Evolutionary conservation across 2,888 invertebrate genomes (phyloP), one percentile per base, ranked within the genome.

Genomic region (Dolichopus griseipennis): DNA sequence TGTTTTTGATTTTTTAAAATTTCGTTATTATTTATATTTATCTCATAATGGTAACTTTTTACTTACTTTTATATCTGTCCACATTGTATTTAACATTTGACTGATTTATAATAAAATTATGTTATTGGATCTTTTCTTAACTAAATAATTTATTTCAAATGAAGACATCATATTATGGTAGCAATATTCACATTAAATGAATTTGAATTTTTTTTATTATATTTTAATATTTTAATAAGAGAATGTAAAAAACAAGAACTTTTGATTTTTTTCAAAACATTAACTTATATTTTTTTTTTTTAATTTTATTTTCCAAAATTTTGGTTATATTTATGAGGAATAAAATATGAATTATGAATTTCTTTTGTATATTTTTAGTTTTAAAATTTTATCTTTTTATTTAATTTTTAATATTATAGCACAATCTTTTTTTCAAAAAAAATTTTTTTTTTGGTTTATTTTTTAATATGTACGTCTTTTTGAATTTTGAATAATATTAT

Each of bases 1-100:
- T 27, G 27, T 27, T 27, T n/a, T n/a, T n/a, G n/a, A n/a, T n/a
- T n/a, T n/a, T n/a, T n/a, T n/a, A n/a, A 27, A 27, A 27, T 27
- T 27, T 27, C 27, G 27, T 27, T 27, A 27, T 27, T 27, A 27
- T 27, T 27, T 27, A 27, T 27, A 27, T 27, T 27, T 4, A 27
- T 27, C 27, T 27, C 27, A 27, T 4, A 41, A 63, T 64, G 22
- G 7, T 64, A 1, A 7, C n/a, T n/a, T 64, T 64, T 64, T 64
- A 64, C 64, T 64, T 64, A 64, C 64, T 64, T 64, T 64, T 64
- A 33, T 33, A 64, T 64, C 64, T 5, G 64, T 64, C 64, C 64
- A 64, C 64, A 64, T 64, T 64, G 18, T 52, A 10, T 52, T 52
- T 52, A 12, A 12, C 18, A 12, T 52, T 15, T 52, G 18, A 41